Base-by-base conservation (phyloP, 2,797 vertebrate genomes). In the Antrozous pallidus region DNA sequence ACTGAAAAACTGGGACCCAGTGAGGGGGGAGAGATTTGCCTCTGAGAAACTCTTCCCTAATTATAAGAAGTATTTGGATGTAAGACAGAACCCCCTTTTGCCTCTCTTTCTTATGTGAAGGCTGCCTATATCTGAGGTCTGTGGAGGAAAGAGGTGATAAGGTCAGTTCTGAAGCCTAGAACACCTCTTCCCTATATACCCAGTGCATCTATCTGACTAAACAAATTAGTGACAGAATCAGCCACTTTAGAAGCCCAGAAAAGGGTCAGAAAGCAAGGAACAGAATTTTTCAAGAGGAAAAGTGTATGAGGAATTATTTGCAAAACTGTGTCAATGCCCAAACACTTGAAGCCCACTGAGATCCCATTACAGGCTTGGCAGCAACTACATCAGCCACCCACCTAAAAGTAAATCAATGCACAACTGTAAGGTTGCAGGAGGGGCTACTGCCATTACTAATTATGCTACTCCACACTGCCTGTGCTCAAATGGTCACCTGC, bases 11-110 rank as follows among this genome's bases (percentile, higher is more conserved):
- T 90, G 70, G 65, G 67, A 38, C 69, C 24, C 49, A 79, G 38
- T 75, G 38, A 95, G 58, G 17, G 17, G 8, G n/a, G 94, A 93
- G 33, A 93, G 22, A 91, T 49, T 45, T 93, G 33, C 31, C 12
- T 69, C 9, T 89, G 54, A 92, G 58, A 95, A 92, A 92, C 95
- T 78, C 38, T 24, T 94, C 70, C 81, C 67, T 87, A 91, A 95
- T 88, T 87, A 78, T 16, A 40, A 93, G 63, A 80, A 74, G 58
- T 36, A 88, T 71, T 45, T 69, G 17, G 24, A 49, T 65, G 0
- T 93, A 85, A 90, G 38, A 71, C 90, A 94, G 17, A 94, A 51
- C 5, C 31, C 12, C 42, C 28, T 67, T 90, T 79, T 84, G 47
- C 22, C 33, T 92, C 3, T 61, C 18, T 87, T 69, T 83, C 36